These are phyloP conservation scores for Bufo bufo DNA, from an alignment of 2,113 vertebrate genomes.

Conservation along the genomic window DNA sequence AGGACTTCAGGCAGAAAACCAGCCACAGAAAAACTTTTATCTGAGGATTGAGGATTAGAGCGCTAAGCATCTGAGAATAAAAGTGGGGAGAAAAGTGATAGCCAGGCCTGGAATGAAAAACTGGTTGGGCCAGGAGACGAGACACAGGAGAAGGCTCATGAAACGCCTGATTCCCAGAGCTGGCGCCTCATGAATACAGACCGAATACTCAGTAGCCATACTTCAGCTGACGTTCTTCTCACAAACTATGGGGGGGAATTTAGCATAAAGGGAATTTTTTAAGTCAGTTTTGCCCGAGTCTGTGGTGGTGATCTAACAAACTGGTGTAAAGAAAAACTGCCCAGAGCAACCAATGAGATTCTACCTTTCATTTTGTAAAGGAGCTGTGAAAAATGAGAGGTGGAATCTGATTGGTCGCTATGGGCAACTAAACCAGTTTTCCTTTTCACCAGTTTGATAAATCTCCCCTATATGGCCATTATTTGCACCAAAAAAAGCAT, in stretches of 20 bases:
- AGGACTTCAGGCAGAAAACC: neutral
- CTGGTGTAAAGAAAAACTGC: too few species aligned
- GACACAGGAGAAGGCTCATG: neutral
- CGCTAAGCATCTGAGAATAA: constrained; percentile 1
- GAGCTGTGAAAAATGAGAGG: too few species aligned
- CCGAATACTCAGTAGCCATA: neutral
- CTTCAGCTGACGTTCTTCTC: neutral
- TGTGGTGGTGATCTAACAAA: too few species aligned
- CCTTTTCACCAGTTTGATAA: too few species aligned
- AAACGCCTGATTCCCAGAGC: neutral
- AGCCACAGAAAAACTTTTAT: neutral
- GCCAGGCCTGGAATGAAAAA: constrained; percentile 17
- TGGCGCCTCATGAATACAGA: neutral
- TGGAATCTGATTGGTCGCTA: too few species aligned
- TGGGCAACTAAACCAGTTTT: too few species aligned
- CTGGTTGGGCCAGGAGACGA: constrained; percentile 29
- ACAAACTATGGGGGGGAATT: neutral
- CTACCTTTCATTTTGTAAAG: too few species aligned
- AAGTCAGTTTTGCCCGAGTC: too few species aligned
- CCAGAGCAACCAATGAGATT: too few species aligned
- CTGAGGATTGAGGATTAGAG: neutral
- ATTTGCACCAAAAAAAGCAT: too few species aligned
- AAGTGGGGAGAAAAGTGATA: constrained; percentile 30
- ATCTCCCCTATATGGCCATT: too few species aligned
- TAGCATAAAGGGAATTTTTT: too few species aligned